Percentiles rank a stretch among this genome's conserved stretches.
phyloP scores from a whole-genome alignment of 1,140 invertebrate genomes.

The Babylonia areolata region DNA sequence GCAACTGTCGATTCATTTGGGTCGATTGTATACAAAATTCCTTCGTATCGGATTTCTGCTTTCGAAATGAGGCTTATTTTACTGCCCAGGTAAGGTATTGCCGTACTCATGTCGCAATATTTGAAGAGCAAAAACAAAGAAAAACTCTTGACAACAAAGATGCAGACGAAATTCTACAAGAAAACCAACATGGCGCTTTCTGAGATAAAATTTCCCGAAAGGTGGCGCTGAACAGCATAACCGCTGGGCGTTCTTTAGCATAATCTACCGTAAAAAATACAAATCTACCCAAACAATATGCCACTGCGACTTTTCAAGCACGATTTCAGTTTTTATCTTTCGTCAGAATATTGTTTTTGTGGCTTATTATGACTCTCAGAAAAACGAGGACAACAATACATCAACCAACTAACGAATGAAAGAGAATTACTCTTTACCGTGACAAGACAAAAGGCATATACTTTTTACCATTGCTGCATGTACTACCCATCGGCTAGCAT shows the following conservation, averaged over 20 bases:
- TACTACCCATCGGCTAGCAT: no score
- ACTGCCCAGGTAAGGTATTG: conserved; percentile 91
- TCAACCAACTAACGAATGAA: no score
- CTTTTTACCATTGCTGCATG: no score
- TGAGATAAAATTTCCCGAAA: conserved; percentile 44
- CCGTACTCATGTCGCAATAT: conserved; percentile 67
- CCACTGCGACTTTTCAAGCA: no score
- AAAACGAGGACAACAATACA: no score
- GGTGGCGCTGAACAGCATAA: conserved; percentile 33
- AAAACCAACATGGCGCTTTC: background rate
- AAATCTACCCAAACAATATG: conserved; percentile 90
- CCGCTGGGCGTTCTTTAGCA: conserved; percentile 72
- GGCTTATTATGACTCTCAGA: no score
- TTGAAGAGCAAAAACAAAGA: conserved; percentile 52
- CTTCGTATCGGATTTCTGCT: conserved; percentile 99
- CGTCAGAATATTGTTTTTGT: no score
- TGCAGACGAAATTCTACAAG: no score
- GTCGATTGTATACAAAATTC: conserved; percentile 98
- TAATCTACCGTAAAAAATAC: conserved; percentile 79
- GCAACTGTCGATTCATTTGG: conserved; percentile 99
- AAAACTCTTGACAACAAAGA: background rate
- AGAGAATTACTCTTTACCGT: no score
- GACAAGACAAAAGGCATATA: no score
- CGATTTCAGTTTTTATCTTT: no score
- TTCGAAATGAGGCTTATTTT: conserved; percentile 99